Percentiles rank a stretch among this genome's conserved stretches.
Conservation (phyloP, 2,888 invertebrate genomes). For the Clistopyga incitator region DNA sequence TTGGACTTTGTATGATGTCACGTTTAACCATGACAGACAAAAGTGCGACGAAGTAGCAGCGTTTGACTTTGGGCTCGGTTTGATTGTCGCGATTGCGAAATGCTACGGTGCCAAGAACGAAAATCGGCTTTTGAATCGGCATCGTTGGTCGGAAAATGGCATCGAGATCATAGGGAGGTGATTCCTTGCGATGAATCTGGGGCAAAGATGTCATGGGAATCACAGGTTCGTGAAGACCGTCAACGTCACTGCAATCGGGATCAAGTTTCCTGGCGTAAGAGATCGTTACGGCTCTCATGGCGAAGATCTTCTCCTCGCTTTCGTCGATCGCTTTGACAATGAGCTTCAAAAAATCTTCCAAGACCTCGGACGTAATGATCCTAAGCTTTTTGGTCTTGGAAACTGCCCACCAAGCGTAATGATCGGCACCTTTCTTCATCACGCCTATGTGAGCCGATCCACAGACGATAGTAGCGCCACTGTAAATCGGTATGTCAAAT, state of each 20-base stretch:
- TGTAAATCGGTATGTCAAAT: conserved; percentile 77
- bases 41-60: conserved; percentile 81
- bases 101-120: conserved; percentile 76
- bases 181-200: conserved; percentile 73
- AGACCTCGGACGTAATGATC: conserved; percentile 74
- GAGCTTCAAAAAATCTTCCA: conserved; percentile 77
- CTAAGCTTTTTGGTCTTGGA: conserved; percentile 75
- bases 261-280: conserved; percentile 79
- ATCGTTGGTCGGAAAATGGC: conserved; percentile 74
- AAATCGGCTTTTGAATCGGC: conserved; percentile 73
- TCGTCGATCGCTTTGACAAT: conserved; percentile 73
- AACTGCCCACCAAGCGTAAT: conserved; percentile 81
- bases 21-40: conserved; percentile 78
- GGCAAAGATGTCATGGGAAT: conserved; percentile 73
- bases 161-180: conserved; percentile 71
- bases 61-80: conserved; percentile 78
- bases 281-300: conserved; percentile 74
- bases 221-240: conserved; percentile 77
- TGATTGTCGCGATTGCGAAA: conserved; percentile 74
- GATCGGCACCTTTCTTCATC: conserved; percentile 73
- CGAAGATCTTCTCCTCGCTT: conserved; percentile 69
- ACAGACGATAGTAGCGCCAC: conserved; percentile 78
- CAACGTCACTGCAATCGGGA: conserved; percentile 77
- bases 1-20: conserved; percentile 79
- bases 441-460: conserved; percentile 77